Evolutionary conservation across 2,797 vertebrate genomes (phyloP), one percentile per base, ranked within the genome.

Genomic region (Podargus strigoides): DNA sequence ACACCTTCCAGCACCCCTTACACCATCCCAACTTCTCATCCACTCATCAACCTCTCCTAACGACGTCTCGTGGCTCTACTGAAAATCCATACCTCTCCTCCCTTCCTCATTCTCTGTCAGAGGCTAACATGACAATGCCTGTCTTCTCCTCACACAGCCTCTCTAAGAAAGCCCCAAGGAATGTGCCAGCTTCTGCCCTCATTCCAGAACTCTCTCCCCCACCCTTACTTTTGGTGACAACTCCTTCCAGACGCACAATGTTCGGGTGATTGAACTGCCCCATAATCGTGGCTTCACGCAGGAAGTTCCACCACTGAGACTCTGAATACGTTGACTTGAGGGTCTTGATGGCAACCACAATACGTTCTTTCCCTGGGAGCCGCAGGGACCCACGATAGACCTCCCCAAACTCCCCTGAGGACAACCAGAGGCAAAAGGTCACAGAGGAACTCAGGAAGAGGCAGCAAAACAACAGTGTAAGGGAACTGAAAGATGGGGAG

Each of bases 261-360:
- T 98, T 99, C 0, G 98, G 99, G 89, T 99, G 99, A 91, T 98
- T 99, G 89, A 99, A 99, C 92, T 99, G 99, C 32, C 99, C 99
- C 97, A 99, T 98, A 92, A 99, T 99, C 4, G 99, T 99, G 2
- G 99, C 99, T 90, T 99, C 99, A 3, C 98, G 99, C 63, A 99
- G 98, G 52, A 99, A 99, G 96, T 99, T 98, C 77, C 98, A 99
- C 99, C 98, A 99, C 96, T 99, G 97, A 22, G 97, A 98, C 7
- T 98, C 98, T 18, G 98, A 98, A 36, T 98, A 98, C 0, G 97
- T 97, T 6, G 98, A 96, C 66, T 98, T 98, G 87, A 98, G 79
- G 76, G 98, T 98, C 95, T 98, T 98, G 94, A 98, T 97, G 70
- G 98, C 98, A 82, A 98, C 98, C 10, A 97, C 96, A 4, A 96